Evolutionary conservation across 2,797 vertebrate genomes (phyloP).

Genomic region (Chrosomus eos): DNA sequence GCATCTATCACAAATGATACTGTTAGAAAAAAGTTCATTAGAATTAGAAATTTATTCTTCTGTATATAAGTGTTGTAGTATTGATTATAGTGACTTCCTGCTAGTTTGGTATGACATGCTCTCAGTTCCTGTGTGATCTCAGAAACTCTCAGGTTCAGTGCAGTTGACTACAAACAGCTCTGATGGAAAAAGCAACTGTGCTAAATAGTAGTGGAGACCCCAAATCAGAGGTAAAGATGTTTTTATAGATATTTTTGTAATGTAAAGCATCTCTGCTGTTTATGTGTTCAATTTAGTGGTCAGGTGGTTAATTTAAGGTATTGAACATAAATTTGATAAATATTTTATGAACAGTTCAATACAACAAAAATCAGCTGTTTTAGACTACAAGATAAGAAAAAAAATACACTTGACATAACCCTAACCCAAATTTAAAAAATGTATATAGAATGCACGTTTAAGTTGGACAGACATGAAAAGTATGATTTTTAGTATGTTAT

Average conservation of each 20-base stretch:
- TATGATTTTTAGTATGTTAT: neutral
- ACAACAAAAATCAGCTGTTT: neutral
- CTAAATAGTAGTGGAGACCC: neutral
- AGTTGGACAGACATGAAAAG: neutral
- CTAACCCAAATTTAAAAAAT: neutral
- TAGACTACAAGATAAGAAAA: neutral
- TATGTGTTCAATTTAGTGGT: neutral
- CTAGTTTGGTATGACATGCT: conserved; percentile 35
- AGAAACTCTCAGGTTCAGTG: conserved; percentile 9
- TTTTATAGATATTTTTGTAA: neutral
- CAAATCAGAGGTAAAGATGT: conserved; percentile 28
- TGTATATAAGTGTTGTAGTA: neutral
- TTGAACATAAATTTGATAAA: neutral
- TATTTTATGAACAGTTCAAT: neutral
- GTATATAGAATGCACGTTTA: neutral
- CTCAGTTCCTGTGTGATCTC: conserved; percentile 57
- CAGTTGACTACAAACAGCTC: neutral
- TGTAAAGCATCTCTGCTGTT: neutral
- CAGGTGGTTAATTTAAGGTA: neutral
- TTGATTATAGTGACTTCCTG: conserved; percentile 44
- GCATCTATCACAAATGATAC: neutral
- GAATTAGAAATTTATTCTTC: neutral
- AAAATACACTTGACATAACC: neutral
- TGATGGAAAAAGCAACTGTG: conserved; percentile 6
- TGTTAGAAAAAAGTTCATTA: neutral